A percentile compares a stretch with the other conserved stretches of the same genome.
Conservation (phyloP, 23 tunicate genomes). For the Styela clava region DNA sequence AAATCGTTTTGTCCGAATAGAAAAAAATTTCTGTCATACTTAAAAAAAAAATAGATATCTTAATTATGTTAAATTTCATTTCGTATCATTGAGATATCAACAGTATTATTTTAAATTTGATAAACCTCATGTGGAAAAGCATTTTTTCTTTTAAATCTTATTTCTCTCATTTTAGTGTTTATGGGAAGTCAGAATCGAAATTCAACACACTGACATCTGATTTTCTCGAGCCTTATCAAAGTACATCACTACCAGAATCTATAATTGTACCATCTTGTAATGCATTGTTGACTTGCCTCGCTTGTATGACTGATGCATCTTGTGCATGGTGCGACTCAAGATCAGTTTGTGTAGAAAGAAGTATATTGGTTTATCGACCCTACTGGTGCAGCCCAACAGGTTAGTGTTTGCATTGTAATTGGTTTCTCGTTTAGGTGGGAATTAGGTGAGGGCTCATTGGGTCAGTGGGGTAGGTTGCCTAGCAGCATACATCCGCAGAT, state of each 20-base stretch:
- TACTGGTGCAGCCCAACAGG: slow-evolving; percentile 6
- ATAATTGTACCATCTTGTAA: slow-evolving; percentile 13
- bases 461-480: too few species aligned
- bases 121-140: too few species aligned
- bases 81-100: too few species aligned
- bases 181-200: not conserved
- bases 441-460: too few species aligned
- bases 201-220: slow-evolving; percentile 14
- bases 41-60: too few species aligned
- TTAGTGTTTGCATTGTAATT: not conserved
- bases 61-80: too few species aligned
- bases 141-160: too few species aligned
- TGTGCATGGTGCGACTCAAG: slow-evolving; percentile 62
- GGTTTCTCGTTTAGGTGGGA: too few species aligned
- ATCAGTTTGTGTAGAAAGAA: not conserved
- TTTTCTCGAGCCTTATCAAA: slow-evolving; percentile 56
- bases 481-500: too few species aligned
- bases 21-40: too few species aligned
- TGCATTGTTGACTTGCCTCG: slow-evolving; percentile 30
- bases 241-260: not conserved
- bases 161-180: not conserved
- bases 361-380: not conserved
- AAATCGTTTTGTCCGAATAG: too few species aligned
- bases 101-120: too few species aligned
- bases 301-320: slow-evolving; percentile 47